These are phyloP conservation scores for Daphoenositta chrysoptera DNA, from an alignment of 2,113 vertebrate species.

Conservation along the genomic window DNA sequence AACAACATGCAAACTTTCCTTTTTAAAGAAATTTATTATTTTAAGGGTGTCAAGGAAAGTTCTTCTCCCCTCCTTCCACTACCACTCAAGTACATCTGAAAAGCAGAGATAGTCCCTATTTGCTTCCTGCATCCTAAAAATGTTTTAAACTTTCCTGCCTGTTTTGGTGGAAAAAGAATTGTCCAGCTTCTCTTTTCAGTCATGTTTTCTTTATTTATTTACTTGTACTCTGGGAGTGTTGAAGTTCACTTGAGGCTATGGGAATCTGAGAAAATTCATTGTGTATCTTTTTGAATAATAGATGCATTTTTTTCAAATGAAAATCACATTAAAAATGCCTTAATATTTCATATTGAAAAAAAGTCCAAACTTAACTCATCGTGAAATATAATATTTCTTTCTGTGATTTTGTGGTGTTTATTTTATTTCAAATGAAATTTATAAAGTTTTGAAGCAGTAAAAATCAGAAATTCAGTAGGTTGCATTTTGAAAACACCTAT, in stretches of 20 bases:
- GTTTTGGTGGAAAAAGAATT: not conserved
- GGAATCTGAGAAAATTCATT: not conserved
- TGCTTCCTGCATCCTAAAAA: not conserved
- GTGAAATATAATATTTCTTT: not conserved
- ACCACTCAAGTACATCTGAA: not conserved
- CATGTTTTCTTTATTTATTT: not conserved
- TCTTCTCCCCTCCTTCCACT: not conserved
- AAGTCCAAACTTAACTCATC: not conserved
- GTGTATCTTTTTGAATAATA: not conserved
- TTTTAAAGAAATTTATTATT: not conserved
- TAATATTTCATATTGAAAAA: not conserved
- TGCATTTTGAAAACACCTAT: not conserved
- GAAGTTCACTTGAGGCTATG: not conserved
- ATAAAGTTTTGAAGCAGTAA: not conserved
- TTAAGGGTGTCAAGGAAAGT: not conserved
- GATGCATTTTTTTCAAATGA: not conserved
- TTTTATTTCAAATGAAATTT: not conserved
- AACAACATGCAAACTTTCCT: fast-evolving
- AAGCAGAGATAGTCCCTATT: not conserved
- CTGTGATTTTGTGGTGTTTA: not conserved
- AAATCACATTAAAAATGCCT: not conserved
- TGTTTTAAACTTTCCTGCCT: not conserved
- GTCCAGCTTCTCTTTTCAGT: not conserved
- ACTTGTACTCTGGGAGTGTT: not conserved
- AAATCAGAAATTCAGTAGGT: not conserved